These are phyloP conservation scores for Hydrozoanthus tunicans DNA, from an alignment of 64 coral and sea anemone genomes.

Conservation along the genomic window DNA sequence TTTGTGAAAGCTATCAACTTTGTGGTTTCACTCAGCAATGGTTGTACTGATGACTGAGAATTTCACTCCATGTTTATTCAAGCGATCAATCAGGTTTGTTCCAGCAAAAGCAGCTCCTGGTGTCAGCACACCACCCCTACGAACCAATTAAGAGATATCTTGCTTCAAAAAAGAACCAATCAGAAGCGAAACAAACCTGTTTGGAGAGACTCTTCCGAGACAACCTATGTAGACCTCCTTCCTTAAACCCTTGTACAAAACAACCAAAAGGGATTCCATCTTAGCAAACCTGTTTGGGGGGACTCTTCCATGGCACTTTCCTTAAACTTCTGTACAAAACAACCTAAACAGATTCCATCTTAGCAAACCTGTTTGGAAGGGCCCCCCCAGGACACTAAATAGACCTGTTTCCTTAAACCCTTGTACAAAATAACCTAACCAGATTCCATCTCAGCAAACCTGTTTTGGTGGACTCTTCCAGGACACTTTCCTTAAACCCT, in stretches of 20 bases:
- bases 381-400: background rate
- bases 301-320: no score
- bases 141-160: background rate
- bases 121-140: constrained; percentile 84
- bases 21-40: constrained; percentile 47
- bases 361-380: background rate
- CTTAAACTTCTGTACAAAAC: no score
- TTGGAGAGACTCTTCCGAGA: background rate
- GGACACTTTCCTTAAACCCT: no score
- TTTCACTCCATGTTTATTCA: constrained; percentile 80
- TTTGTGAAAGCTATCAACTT: no score
- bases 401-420: no score
- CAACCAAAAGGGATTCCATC: background rate
- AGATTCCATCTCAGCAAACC: background rate
- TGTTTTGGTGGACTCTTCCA: background rate
- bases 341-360: no score
- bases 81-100: constrained; percentile 80
- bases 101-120: constrained; percentile 83
- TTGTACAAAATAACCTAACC: background rate
- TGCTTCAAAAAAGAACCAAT: background rate
- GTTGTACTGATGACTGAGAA: constrained; percentile 73
- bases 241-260: no score
- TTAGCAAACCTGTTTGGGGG: background rate
- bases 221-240: background rate
- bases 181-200: background rate